Base-by-base conservation (phyloP, 2,888 invertebrate genomes). In the Orchestes rusci region DNA sequence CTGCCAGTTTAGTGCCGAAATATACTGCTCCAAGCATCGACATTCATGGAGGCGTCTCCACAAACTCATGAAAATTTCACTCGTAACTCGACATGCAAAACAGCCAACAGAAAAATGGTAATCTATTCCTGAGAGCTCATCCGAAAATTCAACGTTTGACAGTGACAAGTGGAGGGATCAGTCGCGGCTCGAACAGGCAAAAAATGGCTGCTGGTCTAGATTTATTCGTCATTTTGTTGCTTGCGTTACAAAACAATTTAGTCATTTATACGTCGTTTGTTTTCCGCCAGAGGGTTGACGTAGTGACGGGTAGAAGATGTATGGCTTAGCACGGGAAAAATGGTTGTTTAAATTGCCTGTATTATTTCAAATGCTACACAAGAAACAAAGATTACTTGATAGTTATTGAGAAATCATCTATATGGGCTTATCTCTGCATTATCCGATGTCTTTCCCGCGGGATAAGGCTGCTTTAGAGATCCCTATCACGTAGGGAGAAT, bases 81-180 rank as follows among this genome's bases (percentile, higher is more conserved):
- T n/a, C n/a, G n/a, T n/a, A n/a, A n/a, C n/a, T n/a, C n/a, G n/a
- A n/a, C n/a, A n/a, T n/a, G n/a, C n/a, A n/a, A n/a, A n/a, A n/a
- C n/a, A n/a, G n/a, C n/a, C n/a, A n/a, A n/a, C n/a, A n/a, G n/a
- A 34, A 45, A 43, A 42, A 43, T 34, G 34, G 39, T 33, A 40
- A 46, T 43, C 42, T 35, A 47, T 47, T 47, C 33, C 33, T 34
- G 16, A 32, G n/a, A 33, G 46, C 40, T 46, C 41, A 41, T 46
- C 43, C 43, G 38, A 44, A 43, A 44, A 36, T 44, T 43, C 40
- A 30, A 30, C 31, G 32, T 39, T 45, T 41, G 48, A 48, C 48
- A 48, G 33, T 48, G 48, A 48, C 48, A 48, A 48, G 48, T 48
- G 43, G 40, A 17, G 18, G 38, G 45, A 48, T 45, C 44, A 48